These are phyloP conservation scores for Galaxea fascicularis DNA, from an alignment of 92 coral and sea anemone species.

Conservation along the genomic window DNA sequence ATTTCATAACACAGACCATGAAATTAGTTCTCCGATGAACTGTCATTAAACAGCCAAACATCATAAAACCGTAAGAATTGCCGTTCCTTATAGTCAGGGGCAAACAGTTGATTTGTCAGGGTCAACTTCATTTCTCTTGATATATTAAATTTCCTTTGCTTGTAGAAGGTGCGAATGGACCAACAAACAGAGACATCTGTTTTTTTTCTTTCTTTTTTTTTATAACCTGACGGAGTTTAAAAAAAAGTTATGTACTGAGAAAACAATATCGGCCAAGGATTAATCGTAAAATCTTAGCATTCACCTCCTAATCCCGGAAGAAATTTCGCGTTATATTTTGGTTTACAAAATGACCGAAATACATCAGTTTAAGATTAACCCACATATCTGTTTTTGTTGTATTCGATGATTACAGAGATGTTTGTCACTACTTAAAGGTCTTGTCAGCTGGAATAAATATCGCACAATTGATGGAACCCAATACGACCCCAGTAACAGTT, in stretches of 20 bases:
- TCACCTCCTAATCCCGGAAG: constrained; percentile 8
- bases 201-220: constrained; percentile 3
- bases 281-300: background rate
- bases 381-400: constrained; percentile 15
- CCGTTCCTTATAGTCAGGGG: too few species aligned
- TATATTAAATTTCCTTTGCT: background rate
- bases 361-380: background rate
- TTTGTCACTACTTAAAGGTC: constrained; percentile 4
- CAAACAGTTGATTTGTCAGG: too few species aligned
- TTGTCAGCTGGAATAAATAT: constrained; percentile 10
- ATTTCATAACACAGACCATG: constrained; percentile 28
- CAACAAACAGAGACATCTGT: constrained; percentile 9
- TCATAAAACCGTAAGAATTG: background rate
- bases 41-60: background rate
- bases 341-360: constrained; percentile 8
- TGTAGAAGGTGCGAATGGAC: background rate
- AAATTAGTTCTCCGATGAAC: background rate
- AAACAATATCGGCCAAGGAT: constrained; percentile 19
- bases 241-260: constrained; percentile 30
- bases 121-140: background rate
- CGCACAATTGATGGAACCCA: constrained; percentile 1
- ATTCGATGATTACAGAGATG: constrained; percentile 10
- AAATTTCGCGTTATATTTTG: constrained; percentile 24
- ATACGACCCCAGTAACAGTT: background rate
- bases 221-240: background rate